Evolutionary conservation across 2,113 vertebrate species (phyloP), one percentile per base, ranked within the genome.

Genomic region (Pampusana beccarii): DNA sequence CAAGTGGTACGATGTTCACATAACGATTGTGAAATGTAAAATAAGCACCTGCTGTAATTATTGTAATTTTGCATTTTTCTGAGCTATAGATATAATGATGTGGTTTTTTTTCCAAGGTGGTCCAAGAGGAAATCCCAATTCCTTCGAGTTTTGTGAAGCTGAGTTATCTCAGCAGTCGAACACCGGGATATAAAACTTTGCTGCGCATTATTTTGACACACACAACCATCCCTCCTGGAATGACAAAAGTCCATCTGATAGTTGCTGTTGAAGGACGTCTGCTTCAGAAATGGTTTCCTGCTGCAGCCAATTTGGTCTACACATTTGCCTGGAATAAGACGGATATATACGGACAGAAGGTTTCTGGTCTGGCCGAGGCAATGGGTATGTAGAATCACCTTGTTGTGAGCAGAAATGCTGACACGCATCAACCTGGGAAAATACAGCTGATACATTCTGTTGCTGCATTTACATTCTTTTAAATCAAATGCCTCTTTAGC

Each of bases 291-390:
- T 99, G 99, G 98, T 99, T 99, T 97, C 99, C 99, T 44, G 99
- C 99, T 40, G 98, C 98, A 83, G 96, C 99, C n/a, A 98, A 99
- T 92, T 98, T 99, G 81, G 98, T 99, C 77, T 99, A 99, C 92
- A 98, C 98, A 0, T 98, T 99, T 96, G 98, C 99, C 93, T 99
- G 99, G 99, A 99, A 99, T 95, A 99, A 99, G 97, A 99, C 99
- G 0, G 99, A 99, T 92, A 98, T 99, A 81, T 99, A 99, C 48
- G 99, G 99, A 79, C 99, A 99, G 97, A 99, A 99, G 84, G 99
- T 99, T 92, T 99, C 98, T 89, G 99, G 99, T 48, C 98, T 99
- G 77, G 98, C 99, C 33, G 98, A 99, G 82, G 99, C 99, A 64
- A 98, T 98, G 70, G 99, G 99, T 99, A 98, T 50, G 98, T 97